These are phyloP conservation scores for Acrocephalus scirpaceus DNA, from an alignment of 2,797 vertebrate species.

Conservation along the genomic window DNA sequence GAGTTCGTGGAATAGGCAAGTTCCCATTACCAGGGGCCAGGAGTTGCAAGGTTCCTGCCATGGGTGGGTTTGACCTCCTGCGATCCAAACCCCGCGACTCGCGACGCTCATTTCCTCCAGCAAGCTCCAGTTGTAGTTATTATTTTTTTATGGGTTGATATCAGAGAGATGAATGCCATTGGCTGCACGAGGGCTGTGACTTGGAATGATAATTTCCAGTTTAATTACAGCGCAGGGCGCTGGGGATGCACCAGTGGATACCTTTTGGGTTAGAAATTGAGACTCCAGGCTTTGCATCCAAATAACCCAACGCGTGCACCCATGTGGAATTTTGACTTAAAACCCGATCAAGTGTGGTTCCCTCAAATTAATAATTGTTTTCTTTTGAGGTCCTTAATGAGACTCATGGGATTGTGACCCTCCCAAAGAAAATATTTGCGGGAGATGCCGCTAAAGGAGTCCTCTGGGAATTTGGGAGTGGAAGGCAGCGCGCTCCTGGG, in stretches of 20 bases:
- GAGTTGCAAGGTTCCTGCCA: background rate
- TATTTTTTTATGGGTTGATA: background rate
- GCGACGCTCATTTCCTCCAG: background rate
- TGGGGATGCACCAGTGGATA: background rate
- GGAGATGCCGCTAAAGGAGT: background rate
- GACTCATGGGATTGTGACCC: background rate
- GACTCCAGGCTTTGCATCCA: background rate
- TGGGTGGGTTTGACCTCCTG: conserved; percentile 9
- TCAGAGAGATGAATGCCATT: background rate
- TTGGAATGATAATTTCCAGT: background rate
- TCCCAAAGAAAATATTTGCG: background rate
- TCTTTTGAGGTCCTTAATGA: conserved; percentile 1
- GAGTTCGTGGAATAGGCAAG: conserved; percentile 25
- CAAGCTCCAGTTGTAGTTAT: background rate
- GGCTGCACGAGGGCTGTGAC: background rate
- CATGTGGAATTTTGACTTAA: background rate
- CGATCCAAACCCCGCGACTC: background rate
- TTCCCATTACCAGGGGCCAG: conserved; percentile 23
- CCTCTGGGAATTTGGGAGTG: background rate
- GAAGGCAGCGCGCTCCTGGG: conserved; percentile 9
- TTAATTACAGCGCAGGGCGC: background rate
- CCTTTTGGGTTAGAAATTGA: background rate
- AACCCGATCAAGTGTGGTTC: background rate
- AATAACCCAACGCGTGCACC: background rate
- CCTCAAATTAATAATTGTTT: background rate